Conservation (phyloP, 2,888 invertebrate genomes). For the Blomia tropicalis region DNA sequence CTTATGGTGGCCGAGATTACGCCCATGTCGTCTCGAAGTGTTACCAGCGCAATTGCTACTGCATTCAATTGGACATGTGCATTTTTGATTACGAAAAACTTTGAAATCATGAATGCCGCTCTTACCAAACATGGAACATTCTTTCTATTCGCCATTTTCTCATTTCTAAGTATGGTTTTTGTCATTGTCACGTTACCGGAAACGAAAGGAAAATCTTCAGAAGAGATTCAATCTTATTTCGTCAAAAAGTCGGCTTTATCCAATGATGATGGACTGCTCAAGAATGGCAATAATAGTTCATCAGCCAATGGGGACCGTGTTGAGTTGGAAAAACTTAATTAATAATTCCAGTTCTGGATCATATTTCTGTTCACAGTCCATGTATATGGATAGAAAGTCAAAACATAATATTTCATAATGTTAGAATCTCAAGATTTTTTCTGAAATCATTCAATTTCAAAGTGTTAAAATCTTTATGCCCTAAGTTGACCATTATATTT, state of each 20-base stretch:
- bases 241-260: not conserved
- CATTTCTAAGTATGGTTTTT: conserved; percentile 34
- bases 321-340: not conserved
- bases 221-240: conserved; percentile 32
- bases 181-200: conserved; percentile 34
- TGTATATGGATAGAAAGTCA: too few relatives aligned
- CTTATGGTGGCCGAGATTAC: conserved; percentile 38
- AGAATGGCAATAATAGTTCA: conserved; percentile 4
- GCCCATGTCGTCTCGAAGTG: conserved; percentile 39
- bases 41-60: conserved; percentile 26
- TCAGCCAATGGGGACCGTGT: not conserved
- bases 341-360: too few relatives aligned
- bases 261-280: not conserved
- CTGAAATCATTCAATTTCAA: too few relatives aligned
- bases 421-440: too few relatives aligned
- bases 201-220: conserved; percentile 35
- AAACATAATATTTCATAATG: too few relatives aligned
- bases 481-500: conserved; percentile 2
- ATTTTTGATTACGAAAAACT: conserved; percentile 39
- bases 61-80: conserved; percentile 25
- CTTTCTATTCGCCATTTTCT: conserved; percentile 35
- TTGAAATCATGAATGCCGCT: conserved; percentile 35
- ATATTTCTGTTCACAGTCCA: too few relatives aligned
- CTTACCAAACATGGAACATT: conserved; percentile 33
- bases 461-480: not conserved